Percentiles rank a stretch among this genome's conserved stretches.
These are phyloP conservation scores for Scaptodrosophila latifasciaeformis DNA, from an alignment of 2,888 invertebrate genomes.

Conservation along the genomic window DNA sequence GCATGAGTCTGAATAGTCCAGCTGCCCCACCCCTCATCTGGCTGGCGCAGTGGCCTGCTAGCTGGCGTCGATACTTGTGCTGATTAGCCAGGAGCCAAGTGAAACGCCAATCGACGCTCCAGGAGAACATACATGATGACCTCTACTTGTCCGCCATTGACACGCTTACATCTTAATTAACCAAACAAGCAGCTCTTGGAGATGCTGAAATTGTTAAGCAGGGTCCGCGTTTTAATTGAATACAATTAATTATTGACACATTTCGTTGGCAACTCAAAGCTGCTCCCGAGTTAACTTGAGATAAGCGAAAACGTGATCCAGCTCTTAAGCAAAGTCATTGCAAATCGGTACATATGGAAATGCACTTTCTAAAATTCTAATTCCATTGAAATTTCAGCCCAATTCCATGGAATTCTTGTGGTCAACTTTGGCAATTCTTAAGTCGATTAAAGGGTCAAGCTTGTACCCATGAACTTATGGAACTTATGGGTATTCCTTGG, in stretches of 20 bases:
- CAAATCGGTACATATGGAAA: constrained; percentile 51
- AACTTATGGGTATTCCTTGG: neutral
- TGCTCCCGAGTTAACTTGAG: constrained; percentile 44
- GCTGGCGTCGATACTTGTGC: constrained; percentile 5
- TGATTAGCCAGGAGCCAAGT: neutral
- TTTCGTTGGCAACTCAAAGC: constrained; percentile 61
- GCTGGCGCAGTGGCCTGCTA: neutral
- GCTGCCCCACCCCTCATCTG: constrained; percentile 4
- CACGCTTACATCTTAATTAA: constrained; percentile 71
- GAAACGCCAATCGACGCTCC: too few relatives aligned
- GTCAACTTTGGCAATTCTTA: neutral
- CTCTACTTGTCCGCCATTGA: constrained; percentile 30
- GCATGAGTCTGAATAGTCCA: constrained; percentile 26
- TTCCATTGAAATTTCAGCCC: constrained; percentile 53
- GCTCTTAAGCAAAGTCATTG: constrained; percentile 17
- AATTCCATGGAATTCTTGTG: neutral
- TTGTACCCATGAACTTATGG: neutral
- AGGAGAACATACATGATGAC: constrained; percentile 11
- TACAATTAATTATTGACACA: constrained; percentile 75
- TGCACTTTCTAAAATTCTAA: constrained; percentile 44
- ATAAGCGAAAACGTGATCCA: constrained; percentile 49
- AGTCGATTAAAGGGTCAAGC: neutral
- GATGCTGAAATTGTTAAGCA: constrained; percentile 8
- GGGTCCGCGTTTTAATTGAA: constrained; percentile 68
- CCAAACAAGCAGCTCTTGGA: constrained; percentile 21